Evolutionary conservation across 2,797 vertebrate genomes (phyloP).

Genomic region (Spatula versicolor): DNA sequence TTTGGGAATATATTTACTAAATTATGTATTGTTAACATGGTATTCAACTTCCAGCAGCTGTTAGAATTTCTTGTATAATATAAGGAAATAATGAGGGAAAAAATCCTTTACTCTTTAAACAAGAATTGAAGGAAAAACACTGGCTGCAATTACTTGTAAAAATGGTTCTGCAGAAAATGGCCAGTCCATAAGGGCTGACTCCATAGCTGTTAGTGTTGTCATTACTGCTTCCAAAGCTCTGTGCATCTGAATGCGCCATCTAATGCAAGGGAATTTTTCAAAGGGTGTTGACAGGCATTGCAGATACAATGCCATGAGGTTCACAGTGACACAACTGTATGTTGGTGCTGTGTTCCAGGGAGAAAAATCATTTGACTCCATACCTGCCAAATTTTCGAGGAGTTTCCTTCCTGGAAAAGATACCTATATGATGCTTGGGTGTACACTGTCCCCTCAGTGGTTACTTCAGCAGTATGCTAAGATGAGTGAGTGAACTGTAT

Average conservation of each 20-base stretch:
- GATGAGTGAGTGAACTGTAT: neutral
- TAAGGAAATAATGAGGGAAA: neutral
- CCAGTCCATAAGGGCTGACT: neutral
- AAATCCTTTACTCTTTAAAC: conserved; percentile 11
- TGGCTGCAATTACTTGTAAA: neutral
- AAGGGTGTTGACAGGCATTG: neutral
- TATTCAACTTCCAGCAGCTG: neutral
- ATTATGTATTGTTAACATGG: conserved; percentile 23
- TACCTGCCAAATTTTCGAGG: neutral
- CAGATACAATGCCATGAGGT: neutral
- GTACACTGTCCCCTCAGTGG: neutral
- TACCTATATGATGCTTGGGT: neutral
- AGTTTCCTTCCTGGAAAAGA: neutral
- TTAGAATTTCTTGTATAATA: neutral
- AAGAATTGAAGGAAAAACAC: neutral
- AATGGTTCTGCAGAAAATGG: neutral
- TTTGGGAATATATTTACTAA: conserved; percentile 3
- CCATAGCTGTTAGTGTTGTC: neutral
- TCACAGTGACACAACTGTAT: neutral
- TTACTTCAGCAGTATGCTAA: neutral
- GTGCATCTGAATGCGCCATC: neutral
- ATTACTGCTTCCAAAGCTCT: neutral
- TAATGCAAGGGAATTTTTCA: neutral
- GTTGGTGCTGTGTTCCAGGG: neutral
- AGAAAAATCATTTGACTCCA: neutral